Conservation (phyloP, 1,140 invertebrate species). For the Ceratosolen fusciceps region DNA sequence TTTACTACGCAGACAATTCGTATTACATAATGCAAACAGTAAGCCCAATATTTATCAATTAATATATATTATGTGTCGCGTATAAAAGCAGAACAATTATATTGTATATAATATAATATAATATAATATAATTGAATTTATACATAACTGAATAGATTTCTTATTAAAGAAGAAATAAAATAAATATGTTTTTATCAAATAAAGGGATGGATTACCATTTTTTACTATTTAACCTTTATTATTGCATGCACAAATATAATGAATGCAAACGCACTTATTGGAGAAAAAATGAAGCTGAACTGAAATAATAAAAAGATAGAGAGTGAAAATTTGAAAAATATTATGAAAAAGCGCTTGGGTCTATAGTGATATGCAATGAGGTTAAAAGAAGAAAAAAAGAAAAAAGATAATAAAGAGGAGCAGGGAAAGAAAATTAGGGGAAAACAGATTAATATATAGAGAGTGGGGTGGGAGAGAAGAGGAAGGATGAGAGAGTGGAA, state of each 20-base stretch:
- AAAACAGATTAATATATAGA: background rate
- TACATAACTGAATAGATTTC: too few species aligned
- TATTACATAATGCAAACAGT: too few species aligned
- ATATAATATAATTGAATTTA: too few species aligned
- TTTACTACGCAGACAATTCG: too few species aligned
- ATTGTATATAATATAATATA: too few species aligned
- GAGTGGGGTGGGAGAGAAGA: background rate
- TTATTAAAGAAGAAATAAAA: too few species aligned
- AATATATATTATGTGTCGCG: too few species aligned
- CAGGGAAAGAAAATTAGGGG: background rate
- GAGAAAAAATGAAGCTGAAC: background rate
- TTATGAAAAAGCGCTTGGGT: slow-evolving; percentile 10
- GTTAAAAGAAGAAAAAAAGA: slow-evolving; percentile 12
- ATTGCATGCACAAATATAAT: slow-evolving; percentile 6
- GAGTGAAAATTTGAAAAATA: slow-evolving; percentile 27
- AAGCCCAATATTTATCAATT: too few species aligned
- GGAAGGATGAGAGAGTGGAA: background rate
- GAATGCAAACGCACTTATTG: slow-evolving; percentile 36
- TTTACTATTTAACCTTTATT: background rate
- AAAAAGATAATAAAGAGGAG: background rate
- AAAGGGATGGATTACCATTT: background rate
- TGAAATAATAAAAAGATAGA: background rate
- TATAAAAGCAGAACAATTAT: too few species aligned
- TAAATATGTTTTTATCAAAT: background rate
- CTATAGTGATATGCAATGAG: slow-evolving; percentile 11